Base-by-base conservation (phyloP, 2,113 vertebrate genomes). In the Anser cygnoides region DNA sequence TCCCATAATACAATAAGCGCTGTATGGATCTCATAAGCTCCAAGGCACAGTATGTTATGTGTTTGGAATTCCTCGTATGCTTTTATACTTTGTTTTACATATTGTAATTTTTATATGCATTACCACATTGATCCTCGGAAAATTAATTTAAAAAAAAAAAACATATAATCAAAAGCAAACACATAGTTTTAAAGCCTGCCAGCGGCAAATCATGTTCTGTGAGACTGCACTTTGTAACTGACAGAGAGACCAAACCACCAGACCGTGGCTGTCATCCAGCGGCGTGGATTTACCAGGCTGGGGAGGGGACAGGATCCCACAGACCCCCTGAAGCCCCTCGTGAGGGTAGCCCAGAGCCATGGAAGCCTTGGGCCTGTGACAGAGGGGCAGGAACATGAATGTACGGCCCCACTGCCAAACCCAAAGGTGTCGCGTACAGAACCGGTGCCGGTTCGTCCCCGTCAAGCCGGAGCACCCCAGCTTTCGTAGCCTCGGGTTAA, bases 21-120 rank as follows among this genome's bases (percentile, higher is more conserved):
- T 92, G 91, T 87, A 96, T 94, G 96, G 96, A 96, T 95, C 93
- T 96, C 91, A 89, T 96, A 93, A 95, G 92, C 95, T 96, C 95
- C 92, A 72, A 97, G 95, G 95, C 95, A 96, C 78, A 90, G 95
- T 97, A 90, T 97, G 96, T 97, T 95, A 97, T 95, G 93, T 82
- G 77, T 95, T 96, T 96, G 96, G 96, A 97, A 96, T 97, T 94
- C 96, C 92, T 96, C 39, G 89, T 96, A 92, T 96, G 96, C 95
- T 96, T 96, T 97, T 92, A 92, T 96, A 96, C 91, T 96, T 97
- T 91, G 95, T 93, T 97, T 95, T 95, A 96, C 96, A 95, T 97
- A 96, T 96, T 96, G 95, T 95, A 93, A 96, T 96, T 97, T 96
- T 96, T 96, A 93, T 85, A 96, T 87, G 96, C 91, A 84, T 96